Percentiles rank a stretch among this genome's conserved stretches.
These are phyloP conservation scores for Sebastes trivittatus DNA, from an alignment of 2,797 vertebrate genomes.

Conservation along the genomic window DNA sequence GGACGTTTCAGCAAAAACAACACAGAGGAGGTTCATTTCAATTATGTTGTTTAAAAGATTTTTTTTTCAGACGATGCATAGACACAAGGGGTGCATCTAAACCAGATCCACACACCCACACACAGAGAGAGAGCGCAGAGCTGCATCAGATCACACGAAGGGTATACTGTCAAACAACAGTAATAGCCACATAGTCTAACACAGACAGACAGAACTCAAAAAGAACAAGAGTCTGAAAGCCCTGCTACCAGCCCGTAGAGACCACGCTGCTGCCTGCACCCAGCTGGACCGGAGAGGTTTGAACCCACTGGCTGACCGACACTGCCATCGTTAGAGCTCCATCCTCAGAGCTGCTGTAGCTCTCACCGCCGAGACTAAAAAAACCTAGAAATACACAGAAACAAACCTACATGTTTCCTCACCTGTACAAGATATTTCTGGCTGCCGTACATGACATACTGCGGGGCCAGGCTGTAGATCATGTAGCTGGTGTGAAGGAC, in stretches of 20 bases:
- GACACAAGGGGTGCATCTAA: constrained; percentile 41
- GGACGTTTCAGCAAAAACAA: constrained; percentile 39
- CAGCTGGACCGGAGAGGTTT: constrained; percentile 29
- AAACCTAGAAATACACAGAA: constrained; percentile 2
- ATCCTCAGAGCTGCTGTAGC: neutral
- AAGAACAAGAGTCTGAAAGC: constrained; percentile 55
- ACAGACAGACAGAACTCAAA: constrained; percentile 45
- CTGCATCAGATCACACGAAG: constrained; percentile 38
- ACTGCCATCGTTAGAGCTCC: constrained; percentile 17
- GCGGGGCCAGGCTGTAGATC: constrained; percentile 98
- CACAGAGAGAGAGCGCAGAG: neutral
- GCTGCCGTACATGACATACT: constrained; percentile 99
- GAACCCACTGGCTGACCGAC: constrained; percentile 15
- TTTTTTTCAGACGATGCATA: constrained; percentile 16
- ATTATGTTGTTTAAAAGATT: constrained; percentile 34
- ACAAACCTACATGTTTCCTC: constrained; percentile 51
- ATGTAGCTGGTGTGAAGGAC: constrained; percentile 98
- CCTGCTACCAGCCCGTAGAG: constrained; percentile 19
- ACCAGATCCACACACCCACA: constrained; percentile 51
- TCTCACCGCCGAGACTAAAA: constrained; percentile 5
- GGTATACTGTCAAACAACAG: constrained; percentile 51
- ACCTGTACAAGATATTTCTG: constrained; percentile 95
- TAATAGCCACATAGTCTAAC: constrained; percentile 40
- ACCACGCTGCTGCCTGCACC: constrained; percentile 35
- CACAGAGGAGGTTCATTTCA: constrained; percentile 30